phyloP scores from a whole-genome alignment of 2,888 invertebrate species.

The Syrista parreyssii region DNA sequence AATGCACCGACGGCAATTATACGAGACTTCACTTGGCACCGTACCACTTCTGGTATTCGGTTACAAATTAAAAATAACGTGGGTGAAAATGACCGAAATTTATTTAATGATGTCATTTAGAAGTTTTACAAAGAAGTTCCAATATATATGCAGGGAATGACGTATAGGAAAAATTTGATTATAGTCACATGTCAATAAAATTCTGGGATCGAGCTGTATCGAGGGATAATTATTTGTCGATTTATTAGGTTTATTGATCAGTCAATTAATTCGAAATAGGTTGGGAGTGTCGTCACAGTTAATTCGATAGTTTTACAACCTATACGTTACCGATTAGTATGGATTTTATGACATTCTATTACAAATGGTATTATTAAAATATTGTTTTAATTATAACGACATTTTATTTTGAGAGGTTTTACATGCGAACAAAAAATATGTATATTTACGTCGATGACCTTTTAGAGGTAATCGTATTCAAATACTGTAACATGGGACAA shows the following conservation, averaged over 20 bases:
- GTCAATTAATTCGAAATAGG: not conserved
- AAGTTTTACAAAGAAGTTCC: not conserved
- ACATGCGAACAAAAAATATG: not conserved
- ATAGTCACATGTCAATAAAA: not conserved
- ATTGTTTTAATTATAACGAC: not conserved
- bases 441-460: not conserved
- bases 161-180: not conserved
- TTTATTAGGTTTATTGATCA: not conserved
- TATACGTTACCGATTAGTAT: not conserved
- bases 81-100: not conserved
- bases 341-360: not conserved
- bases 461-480: not conserved
- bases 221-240: not conserved
- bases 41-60: not conserved
- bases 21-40: not conserved
- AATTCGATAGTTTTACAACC: too few species aligned
- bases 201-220: not conserved
- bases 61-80: not conserved
- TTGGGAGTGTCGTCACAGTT: not conserved
- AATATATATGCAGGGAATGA: not conserved
- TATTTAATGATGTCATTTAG: not conserved
- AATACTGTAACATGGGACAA: not conserved
- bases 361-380: not conserved
- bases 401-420: not conserved
- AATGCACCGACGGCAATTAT: not conserved